phyloP scores from a whole-genome alignment of 2,888 invertebrate species.

The Acleris literana region DNA sequence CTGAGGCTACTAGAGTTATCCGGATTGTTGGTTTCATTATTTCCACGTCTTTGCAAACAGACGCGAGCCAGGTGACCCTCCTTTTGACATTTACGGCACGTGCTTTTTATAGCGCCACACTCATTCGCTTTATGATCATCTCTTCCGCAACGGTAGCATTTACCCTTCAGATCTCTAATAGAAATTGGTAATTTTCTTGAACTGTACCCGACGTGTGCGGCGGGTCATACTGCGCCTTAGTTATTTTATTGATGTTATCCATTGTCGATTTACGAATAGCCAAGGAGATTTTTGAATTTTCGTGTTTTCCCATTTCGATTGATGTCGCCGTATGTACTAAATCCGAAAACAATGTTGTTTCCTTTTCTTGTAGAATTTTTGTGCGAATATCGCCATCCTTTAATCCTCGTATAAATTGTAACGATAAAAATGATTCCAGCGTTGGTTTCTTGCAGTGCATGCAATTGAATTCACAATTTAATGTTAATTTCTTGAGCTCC shows the following conservation, averaged over 20 bases:
- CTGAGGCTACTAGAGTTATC: neutral
- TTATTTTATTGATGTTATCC: neutral
- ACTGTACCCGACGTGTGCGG: neutral
- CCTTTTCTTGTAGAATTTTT: slow-evolving; percentile 10
- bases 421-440: slow-evolving; percentile 2
- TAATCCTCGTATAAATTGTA: slow-evolving; percentile 15
- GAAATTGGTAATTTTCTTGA: neutral
- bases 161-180: slow-evolving; percentile 8
- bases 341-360: neutral
- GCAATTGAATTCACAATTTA: slow-evolving; percentile 15
- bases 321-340: slow-evolving; percentile 1
- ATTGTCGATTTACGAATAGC: too few relatives aligned
- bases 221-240: neutral
- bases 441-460: neutral
- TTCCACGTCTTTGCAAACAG: slow-evolving; percentile 4
- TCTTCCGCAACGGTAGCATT: neutral
- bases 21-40: neutral
- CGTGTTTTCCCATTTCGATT: slow-evolving; percentile 4
- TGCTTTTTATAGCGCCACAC: neutral
- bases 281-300: slow-evolving; percentile 1
- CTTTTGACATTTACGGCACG: slow-evolving; percentile 1
- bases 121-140: slow-evolving; percentile 1
- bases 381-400: slow-evolving; percentile 3
- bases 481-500: slow-evolving; percentile 5
- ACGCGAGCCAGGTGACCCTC: slow-evolving; percentile 6